Base-by-base conservation (phyloP, 2,797 vertebrate genomes). In the Enteromius argenteus region DNA sequence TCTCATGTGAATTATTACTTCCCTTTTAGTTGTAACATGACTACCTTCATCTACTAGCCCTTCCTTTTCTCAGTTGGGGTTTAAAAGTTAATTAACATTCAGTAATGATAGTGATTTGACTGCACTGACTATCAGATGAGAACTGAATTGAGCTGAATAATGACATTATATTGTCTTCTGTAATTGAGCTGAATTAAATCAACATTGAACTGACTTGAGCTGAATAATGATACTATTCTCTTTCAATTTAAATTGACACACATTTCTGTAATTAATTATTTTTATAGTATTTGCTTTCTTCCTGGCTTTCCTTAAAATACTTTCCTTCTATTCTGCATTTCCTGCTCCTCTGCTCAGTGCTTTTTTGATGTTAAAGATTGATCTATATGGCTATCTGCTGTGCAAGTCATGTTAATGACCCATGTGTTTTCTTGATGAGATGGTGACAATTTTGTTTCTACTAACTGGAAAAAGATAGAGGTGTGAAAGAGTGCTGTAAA, bases 381-480 rank as follows among this genome's bases (percentile, higher is more conserved):
- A 75, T 44, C 1, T 14, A 19, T 0, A 21, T 35, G 7, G 21
- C 10, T 49, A 76, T 84, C 60, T 82, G 75, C 27, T 56, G 27
- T 69, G 80, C 58, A 71, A 74, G 74, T 72, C 56, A 79, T 68
- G 66, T 66, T 56, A 85, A 49, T 10, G 46, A 58, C 56, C 58
- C 75, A 76, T 72, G 53, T 58, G 53, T 32, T 27, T 58, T 80
- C n/a, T 81, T 81, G 46, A 85, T 62, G 32, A 74, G 64, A 80
- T 79, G 60, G 51, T 14, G 46, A 51, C 69, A 79, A 27, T 84
- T 49, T 56, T 5, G 62, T 23, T 37, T 46, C 13, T 0, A 17
- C 15, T 44, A 64, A 72, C 53, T 8, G 8, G 68, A 77, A 44
- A 83, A 87, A 85, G 35, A 2, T 0, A 35, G 30, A 68, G 51